A percentile compares a stretch with the other conserved stretches of the same genome.
phyloP scores from a whole-genome alignment of 2,797 vertebrate species.

The Acanthornis magna region DNA sequence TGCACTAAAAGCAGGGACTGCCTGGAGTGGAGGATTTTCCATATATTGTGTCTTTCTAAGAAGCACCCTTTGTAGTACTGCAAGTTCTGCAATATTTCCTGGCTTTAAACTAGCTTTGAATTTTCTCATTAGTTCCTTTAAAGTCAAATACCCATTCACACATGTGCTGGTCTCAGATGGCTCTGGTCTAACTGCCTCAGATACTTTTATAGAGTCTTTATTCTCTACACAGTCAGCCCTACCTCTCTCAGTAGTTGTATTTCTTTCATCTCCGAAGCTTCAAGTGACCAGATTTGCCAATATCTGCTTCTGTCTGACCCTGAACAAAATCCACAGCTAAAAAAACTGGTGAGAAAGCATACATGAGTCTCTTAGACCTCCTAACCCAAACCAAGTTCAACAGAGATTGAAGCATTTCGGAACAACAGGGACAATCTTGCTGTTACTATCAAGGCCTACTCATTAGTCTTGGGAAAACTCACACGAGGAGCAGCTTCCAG shows the following conservation, averaged over 20 bases:
- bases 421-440: neutral
- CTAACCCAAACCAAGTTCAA: accelerated
- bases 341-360: neutral
- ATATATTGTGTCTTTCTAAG: neutral
- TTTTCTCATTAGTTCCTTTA: neutral
- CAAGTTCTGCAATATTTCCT: neutral
- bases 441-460: neutral
- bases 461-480: neutral
- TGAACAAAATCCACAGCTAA: neutral
- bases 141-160: constrained; percentile 18
- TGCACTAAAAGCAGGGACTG: constrained; percentile 24
- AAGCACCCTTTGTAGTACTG: constrained; percentile 11
- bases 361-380: neutral
- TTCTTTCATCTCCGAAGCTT: neutral
- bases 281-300: neutral
- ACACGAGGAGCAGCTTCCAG: neutral
- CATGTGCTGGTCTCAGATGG: neutral
- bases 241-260: neutral
- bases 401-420: neutral
- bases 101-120: neutral
- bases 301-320: neutral
- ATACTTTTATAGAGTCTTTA: neutral
- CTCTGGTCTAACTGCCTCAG: neutral
- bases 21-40: constrained; percentile 50
- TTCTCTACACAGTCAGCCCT: neutral